phyloP scores from a whole-genome alignment of 2,113 vertebrate genomes.

The Pica pica region DNA sequence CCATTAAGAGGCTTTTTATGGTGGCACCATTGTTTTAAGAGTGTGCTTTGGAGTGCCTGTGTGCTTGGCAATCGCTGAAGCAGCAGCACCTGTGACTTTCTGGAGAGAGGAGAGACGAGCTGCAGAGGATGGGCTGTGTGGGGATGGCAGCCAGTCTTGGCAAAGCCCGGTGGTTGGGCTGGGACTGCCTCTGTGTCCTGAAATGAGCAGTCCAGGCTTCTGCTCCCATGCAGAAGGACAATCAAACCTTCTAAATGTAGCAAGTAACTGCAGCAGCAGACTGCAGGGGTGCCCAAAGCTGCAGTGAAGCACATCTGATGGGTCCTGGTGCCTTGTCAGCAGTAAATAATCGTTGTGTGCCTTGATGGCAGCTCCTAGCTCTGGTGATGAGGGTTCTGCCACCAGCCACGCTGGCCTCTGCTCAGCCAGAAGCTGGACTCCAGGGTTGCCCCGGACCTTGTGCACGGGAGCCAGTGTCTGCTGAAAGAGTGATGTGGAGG shows the following conservation, averaged over 20 bases:
- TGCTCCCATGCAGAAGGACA: not conserved
- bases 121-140: not conserved
- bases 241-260: not conserved
- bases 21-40: not conserved
- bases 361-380: not conserved
- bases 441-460: rapidly evolving
- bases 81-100: not conserved
- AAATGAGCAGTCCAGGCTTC: not conserved
- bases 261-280: not conserved
- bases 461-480: not conserved
- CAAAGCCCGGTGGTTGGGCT: rapidly evolving
- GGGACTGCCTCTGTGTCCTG: not conserved
- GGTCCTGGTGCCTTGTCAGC: not conserved
- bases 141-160: not conserved
- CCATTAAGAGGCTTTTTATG: not conserved
- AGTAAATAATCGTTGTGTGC: not conserved
- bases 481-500: not conserved
- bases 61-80: not conserved
- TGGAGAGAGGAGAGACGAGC: not conserved
- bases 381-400: not conserved
- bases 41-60: not conserved
- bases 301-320: rapidly evolving
- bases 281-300: not conserved
- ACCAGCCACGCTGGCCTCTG: rapidly evolving
- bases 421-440: rapidly evolving